These are phyloP conservation scores for Adineta ricciae DNA, from an alignment of 2,888 invertebrate genomes.

Conservation along the genomic window DNA sequence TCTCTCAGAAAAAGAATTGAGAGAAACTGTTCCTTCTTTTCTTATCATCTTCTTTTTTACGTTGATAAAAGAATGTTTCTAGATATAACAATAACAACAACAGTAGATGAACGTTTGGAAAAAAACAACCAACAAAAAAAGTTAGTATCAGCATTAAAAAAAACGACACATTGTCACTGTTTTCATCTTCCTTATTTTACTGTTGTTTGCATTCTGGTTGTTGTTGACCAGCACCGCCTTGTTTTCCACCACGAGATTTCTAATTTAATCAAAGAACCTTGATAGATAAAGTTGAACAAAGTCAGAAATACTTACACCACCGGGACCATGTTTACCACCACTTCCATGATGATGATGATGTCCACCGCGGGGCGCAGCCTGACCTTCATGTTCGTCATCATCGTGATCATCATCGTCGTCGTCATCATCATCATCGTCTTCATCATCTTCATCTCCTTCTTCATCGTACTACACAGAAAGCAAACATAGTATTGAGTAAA, in stretches of 20 bases:
- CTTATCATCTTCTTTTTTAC: neutral
- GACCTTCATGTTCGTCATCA: neutral
- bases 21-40: no score
- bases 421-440: neutral
- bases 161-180: neutral
- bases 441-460: neutral
- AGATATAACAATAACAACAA: neutral
- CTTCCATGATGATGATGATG: neutral
- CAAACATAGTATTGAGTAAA: no score
- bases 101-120: neutral
- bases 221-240: neutral
- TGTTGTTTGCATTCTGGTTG: slow-evolving; percentile 11
- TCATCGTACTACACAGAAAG: neutral
- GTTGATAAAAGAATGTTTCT: neutral
- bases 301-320: neutral
- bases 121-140: neutral
- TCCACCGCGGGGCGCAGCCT: neutral
- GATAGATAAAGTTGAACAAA: neutral
- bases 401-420: neutral
- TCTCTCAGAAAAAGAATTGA: no score
- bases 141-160: neutral
- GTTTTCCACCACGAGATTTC: neutral
- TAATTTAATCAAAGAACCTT: neutral
- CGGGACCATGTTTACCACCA: neutral
- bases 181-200: neutral